Evolutionary conservation across 2,888 invertebrate species (phyloP).

Genomic region (Hydropsyche betteni): DNA sequence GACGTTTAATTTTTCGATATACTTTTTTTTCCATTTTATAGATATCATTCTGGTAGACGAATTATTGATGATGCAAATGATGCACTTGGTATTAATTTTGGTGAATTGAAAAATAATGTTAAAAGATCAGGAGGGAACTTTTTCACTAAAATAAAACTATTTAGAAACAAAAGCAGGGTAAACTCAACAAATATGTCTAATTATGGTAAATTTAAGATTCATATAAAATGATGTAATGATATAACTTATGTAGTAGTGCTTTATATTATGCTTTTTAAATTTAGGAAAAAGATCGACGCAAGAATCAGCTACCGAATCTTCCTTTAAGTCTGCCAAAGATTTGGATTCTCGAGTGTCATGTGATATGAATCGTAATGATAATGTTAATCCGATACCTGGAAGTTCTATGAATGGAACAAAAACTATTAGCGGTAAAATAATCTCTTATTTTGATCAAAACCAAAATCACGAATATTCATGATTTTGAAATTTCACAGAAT

Average conservation of each 20-base stretch:
- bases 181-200: conserved; percentile 40
- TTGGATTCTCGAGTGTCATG: neutral
- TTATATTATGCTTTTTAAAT: neutral
- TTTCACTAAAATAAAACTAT: conserved; percentile 65
- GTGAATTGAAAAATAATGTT: conserved; percentile 63
- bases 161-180: conserved; percentile 61
- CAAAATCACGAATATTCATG: too few species aligned
- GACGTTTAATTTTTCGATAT: too few species aligned
- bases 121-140: conserved; percentile 64
- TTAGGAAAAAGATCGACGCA: conserved; percentile 1
- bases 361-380: conserved; percentile 4
- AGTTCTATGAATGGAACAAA: conserved; percentile 2
- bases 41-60: conserved; percentile 45
- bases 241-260: neutral
- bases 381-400: neutral
- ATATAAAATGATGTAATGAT: neutral
- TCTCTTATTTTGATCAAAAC: too few species aligned
- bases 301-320: neutral
- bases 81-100: conserved; percentile 48
- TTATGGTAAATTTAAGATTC: conserved; percentile 35
- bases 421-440: neutral
- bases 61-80: conserved; percentile 43
- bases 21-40: neutral
- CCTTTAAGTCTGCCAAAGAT: neutral
- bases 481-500: conserved; percentile 64